Percentiles rank a stretch among this genome's conserved stretches.
Evolutionary conservation across 1,140 invertebrate genomes (phyloP).

Genomic region (Apis dorsata): DNA sequence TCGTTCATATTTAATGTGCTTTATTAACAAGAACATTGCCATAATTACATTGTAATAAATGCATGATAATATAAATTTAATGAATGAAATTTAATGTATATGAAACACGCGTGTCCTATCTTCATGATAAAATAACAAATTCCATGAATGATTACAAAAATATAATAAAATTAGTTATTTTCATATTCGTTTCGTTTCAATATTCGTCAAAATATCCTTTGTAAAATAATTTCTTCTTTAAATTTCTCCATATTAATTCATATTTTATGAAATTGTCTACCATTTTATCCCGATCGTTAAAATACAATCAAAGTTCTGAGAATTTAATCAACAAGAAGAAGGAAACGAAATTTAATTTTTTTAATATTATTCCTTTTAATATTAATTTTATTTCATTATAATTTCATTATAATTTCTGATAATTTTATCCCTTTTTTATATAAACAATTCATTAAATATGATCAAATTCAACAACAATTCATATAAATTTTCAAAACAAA

Average conservation of each 20-base stretch:
- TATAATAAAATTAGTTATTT: neutral
- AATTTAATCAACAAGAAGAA: neutral
- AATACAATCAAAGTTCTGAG: neutral
- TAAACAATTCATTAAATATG: no score
- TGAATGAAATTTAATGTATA: neutral
- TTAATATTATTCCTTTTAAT: no score
- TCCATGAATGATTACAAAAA: neutral
- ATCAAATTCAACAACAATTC: no score
- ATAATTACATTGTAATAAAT: neutral
- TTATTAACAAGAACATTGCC: neutral
- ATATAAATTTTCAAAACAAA: no score
- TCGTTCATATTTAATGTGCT: neutral
- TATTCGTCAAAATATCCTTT: neutral
- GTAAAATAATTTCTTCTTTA: neutral
- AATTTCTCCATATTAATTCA: neutral
- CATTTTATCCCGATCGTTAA: neutral
- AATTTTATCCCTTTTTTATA: no score
- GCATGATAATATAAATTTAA: neutral
- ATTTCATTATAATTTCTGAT: no score
- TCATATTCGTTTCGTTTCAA: neutral
- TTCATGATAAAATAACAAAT: neutral
- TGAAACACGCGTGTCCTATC: neutral
- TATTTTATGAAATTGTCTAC: neutral
- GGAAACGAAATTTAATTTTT: no score
- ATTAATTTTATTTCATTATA: no score